A percentile compares a stretch with the other conserved stretches of the same genome.
phyloP scores from a whole-genome alignment of 1,140 invertebrate species.

The Neoseiulus cucumeris region DNA sequence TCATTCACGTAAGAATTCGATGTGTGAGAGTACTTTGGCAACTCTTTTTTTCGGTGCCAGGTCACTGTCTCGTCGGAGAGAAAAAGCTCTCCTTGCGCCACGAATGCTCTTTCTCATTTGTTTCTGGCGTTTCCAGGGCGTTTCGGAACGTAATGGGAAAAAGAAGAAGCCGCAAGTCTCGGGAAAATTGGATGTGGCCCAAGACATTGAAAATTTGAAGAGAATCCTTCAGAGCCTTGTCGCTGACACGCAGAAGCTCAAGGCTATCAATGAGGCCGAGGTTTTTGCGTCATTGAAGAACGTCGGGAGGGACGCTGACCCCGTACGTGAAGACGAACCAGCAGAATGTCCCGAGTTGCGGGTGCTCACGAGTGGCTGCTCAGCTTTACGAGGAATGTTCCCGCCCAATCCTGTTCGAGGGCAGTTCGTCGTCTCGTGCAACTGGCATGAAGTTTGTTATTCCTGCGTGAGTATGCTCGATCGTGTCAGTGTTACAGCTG shows the following conservation, averaged over 20 bases:
- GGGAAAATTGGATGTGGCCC: not conserved
- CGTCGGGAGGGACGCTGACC: not conserved
- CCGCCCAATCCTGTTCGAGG: not conserved
- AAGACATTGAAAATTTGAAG: not conserved
- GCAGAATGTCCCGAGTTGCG: not conserved
- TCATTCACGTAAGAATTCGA: no score
- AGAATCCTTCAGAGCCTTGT: not conserved
- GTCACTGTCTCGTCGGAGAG: no score
- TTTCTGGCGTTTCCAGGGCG: no score
- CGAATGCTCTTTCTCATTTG: no score
- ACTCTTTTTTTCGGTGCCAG: no score
- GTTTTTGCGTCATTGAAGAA: not conserved
- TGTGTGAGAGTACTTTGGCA: no score
- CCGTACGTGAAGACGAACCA: not conserved
- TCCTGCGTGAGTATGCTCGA: slow-evolving; percentile 1
- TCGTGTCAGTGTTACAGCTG: no score
- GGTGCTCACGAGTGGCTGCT: not conserved
- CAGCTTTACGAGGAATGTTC: slow-evolving; percentile 2
- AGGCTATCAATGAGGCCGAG: not conserved
- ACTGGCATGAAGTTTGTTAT: slow-evolving; percentile 6
- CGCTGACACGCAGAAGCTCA: not conserved
- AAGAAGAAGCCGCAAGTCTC: not conserved
- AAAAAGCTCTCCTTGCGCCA: no score
- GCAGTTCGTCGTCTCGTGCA: not conserved
- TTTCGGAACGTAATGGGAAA: no score